Conservation (phyloP, 2,888 invertebrate species). For the Dichetophora obliterata region DNA sequence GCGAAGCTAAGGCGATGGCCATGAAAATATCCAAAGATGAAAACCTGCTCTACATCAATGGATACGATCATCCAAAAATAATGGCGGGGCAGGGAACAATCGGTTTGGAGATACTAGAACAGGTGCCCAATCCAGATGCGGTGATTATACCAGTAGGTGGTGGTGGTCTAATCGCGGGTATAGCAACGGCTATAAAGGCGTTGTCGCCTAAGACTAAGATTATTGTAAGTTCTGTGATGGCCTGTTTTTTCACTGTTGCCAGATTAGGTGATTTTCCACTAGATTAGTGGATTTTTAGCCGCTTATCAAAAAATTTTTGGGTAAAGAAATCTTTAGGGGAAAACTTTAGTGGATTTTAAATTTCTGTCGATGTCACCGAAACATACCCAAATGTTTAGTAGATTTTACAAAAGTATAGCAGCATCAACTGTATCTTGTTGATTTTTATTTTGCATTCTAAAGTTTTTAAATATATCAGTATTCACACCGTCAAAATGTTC, state of each 20-base stretch:
- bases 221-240: constrained; percentile 77
- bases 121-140: constrained; percentile 89
- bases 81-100: constrained; percentile 96
- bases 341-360: too few species aligned
- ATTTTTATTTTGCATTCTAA: too few species aligned
- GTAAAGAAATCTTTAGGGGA: too few species aligned
- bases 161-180: constrained; percentile 93
- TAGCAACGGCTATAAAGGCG: constrained; percentile 89
- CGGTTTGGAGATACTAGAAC: constrained; percentile 92
- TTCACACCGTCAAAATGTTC: too few species aligned
- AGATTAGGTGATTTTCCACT: too few species aligned
- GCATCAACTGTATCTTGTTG: too few species aligned
- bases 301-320: too few species aligned
- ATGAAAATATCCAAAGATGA: constrained; percentile 80
- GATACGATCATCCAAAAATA: constrained; percentile 95
- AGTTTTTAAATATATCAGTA: too few species aligned
- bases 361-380: too few species aligned
- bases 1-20: constrained; percentile 85
- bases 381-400: too few species aligned
- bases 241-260: background rate
- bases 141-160: constrained; percentile 90
- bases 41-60: constrained; percentile 87
- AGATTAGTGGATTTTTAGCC: too few species aligned
- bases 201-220: constrained; percentile 85
- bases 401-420: too few species aligned